Evolutionary conservation across 2,113 vertebrate genomes (phyloP).

Genomic region (Myotis yumanensis): DNA sequence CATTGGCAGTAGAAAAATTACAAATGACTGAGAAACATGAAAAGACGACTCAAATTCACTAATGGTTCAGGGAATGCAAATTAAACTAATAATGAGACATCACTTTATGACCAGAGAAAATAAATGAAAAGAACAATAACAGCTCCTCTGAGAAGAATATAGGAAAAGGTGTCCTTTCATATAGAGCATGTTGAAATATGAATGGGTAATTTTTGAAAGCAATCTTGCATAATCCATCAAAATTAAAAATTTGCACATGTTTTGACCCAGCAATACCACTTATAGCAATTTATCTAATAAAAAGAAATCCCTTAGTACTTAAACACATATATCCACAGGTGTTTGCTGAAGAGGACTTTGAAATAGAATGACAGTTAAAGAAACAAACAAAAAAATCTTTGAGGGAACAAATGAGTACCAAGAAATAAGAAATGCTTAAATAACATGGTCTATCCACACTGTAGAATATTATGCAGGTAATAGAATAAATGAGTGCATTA

Average conservation of each 20-base stretch:
- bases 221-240: not conserved
- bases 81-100: conserved; percentile 35
- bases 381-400: conserved; percentile 26
- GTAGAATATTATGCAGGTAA: not conserved
- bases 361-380: conserved; percentile 1
- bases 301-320: not conserved
- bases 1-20: conserved; percentile 24
- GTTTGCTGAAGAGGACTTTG: not conserved
- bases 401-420: not conserved
- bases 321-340: not conserved
- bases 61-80: conserved; percentile 21
- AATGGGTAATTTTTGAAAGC: conserved; percentile 8
- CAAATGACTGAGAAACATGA: conserved; percentile 19
- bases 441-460: not conserved
- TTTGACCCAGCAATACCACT: not conserved
- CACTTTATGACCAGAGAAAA: not conserved
- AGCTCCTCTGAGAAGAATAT: not conserved
- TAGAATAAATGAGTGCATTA: not conserved
- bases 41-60: conserved; percentile 18
- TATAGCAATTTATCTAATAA: not conserved
- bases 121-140: not conserved
- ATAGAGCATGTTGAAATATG: not conserved
- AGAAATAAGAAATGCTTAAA: not conserved
- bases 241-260: not conserved
- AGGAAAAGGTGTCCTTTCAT: not conserved